phyloP scores from a whole-genome alignment of 1,140 invertebrate species.

The Portunus trituberculatus region DNA sequence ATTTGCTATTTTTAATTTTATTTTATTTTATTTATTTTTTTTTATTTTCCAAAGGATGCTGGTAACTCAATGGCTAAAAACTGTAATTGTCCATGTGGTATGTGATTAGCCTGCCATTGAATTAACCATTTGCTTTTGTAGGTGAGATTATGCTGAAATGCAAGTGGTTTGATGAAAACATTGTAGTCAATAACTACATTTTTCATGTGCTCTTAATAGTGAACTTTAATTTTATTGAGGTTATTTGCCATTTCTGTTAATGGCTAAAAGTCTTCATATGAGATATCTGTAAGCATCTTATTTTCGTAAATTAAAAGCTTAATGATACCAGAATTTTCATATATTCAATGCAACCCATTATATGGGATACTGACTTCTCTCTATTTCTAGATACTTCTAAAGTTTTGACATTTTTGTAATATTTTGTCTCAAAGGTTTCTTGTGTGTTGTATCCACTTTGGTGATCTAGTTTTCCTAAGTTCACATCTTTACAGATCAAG shows the following conservation, averaged over 20 bases:
- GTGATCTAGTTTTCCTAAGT: background rate
- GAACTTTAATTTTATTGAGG: background rate
- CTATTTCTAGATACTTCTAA: background rate
- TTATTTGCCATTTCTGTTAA: background rate
- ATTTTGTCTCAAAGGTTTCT: background rate
- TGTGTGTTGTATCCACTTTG: background rate
- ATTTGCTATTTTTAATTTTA: slow-evolving; percentile 44
- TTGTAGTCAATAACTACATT: background rate
- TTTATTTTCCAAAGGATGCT: slow-evolving; percentile 39
- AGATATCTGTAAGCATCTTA: background rate
- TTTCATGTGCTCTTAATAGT: background rate
- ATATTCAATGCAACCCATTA: background rate
- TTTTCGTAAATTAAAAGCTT: background rate
- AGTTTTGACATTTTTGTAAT: background rate
- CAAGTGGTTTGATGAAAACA: background rate
- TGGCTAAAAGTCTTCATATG: background rate
- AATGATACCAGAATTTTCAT: background rate
- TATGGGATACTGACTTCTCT: background rate
- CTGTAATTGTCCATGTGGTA: slow-evolving; percentile 15
- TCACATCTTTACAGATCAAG: background rate
- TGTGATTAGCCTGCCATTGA: slow-evolving; percentile 36
- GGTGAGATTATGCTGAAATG: slow-evolving; percentile 48
- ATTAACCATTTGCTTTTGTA: slow-evolving; percentile 70
- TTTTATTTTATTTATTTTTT: too few species aligned
- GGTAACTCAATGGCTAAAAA: background rate